These are phyloP conservation scores for Varanus salvator DNA, from an alignment of 2,113 vertebrate species.

Conservation along the genomic window DNA sequence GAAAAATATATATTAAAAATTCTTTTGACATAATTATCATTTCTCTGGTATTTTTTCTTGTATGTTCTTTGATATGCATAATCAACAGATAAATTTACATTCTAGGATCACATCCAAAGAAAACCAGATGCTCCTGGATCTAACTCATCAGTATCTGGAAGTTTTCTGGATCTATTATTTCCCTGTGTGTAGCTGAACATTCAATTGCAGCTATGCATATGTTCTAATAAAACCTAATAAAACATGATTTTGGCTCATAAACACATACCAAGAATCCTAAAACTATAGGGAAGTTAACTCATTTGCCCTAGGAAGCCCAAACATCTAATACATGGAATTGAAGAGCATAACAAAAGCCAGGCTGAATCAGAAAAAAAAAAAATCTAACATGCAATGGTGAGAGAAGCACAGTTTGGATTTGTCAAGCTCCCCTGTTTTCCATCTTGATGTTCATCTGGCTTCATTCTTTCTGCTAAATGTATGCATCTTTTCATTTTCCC, in stretches of 20 bases:
- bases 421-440: too few relatives aligned
- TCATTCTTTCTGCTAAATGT: too few relatives aligned
- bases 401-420: too few relatives aligned
- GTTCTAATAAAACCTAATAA: neutral
- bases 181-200: neutral
- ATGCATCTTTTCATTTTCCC: too few relatives aligned
- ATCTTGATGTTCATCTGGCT: too few relatives aligned
- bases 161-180: neutral
- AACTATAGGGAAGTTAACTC: neutral
- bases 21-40: neutral
- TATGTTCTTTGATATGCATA: neutral
- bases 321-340: neutral
- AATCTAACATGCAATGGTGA: too few relatives aligned
- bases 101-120: neutral
- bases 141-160: neutral
- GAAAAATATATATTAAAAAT: neutral
- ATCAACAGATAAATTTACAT: neutral
- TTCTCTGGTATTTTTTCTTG: neutral
- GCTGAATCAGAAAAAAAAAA: too few relatives aligned
- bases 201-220: neutral
- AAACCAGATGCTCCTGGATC: neutral
- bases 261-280: neutral
- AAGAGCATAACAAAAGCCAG: too few relatives aligned
- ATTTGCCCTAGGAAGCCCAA: neutral
- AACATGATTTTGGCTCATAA: neutral